These are phyloP conservation scores for Climacteris rufus DNA, from an alignment of 2,113 vertebrate genomes.

Conservation along the genomic window DNA sequence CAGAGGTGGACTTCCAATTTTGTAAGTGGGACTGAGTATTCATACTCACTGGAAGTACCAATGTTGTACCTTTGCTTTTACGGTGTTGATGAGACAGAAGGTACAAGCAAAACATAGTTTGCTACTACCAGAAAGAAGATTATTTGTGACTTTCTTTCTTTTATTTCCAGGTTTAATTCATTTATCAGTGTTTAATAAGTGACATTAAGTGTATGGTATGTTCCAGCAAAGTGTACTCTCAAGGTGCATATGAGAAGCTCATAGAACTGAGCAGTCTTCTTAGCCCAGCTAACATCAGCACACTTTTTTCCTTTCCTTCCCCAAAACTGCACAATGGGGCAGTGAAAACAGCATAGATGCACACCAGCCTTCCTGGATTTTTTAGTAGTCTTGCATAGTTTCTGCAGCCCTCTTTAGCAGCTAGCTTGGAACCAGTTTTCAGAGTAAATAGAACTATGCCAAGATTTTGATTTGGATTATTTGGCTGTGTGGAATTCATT, in stretches of 20 bases:
- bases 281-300: neutral
- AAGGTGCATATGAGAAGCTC: neutral
- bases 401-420: neutral
- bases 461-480: neutral
- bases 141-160: neutral
- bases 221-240: slow-evolving; percentile 5
- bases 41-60: neutral
- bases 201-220: neutral
- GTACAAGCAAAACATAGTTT: neutral
- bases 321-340: neutral
- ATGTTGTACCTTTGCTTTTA: neutral
- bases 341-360: neutral
- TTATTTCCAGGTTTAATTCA: neutral
- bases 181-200: neutral
- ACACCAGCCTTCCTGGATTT: neutral
- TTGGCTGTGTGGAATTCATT: neutral
- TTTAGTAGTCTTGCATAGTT: neutral
- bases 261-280: neutral
- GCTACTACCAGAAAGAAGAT: neutral
- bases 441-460: neutral
- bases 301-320: neutral
- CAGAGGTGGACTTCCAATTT: neutral
- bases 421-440: neutral
- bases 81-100: neutral
- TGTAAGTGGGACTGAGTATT: neutral